Conservation (phyloP, 1,140 invertebrate species). For the Euura lappo region DNA sequence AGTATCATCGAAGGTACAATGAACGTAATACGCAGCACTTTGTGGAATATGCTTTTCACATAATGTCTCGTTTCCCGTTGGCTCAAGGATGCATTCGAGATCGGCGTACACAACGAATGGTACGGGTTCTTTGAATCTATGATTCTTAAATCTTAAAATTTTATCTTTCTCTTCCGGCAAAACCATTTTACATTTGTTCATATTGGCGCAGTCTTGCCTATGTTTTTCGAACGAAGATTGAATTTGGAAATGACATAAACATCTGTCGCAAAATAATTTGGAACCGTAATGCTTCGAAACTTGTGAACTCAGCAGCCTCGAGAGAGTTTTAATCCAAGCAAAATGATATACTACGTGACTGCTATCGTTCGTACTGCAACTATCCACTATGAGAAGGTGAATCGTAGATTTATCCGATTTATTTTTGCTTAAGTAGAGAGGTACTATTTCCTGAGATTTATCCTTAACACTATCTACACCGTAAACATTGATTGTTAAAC, state of each 20-base stretch:
- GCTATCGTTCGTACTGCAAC: no score
- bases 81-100: slow-evolving; percentile 22
- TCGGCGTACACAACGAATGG: slow-evolving; percentile 31
- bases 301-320: slow-evolving; percentile 22
- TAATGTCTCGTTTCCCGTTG: background rate
- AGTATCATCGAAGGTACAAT: slow-evolving; percentile 19
- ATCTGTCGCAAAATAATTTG: slow-evolving; percentile 23
- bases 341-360: slow-evolving; percentile 13
- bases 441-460: no score
- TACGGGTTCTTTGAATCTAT: slow-evolving; percentile 20
- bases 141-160: slow-evolving; percentile 28
- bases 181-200: slow-evolving; percentile 16
- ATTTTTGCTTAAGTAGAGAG: no score
- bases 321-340: slow-evolving; percentile 22
- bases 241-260: slow-evolving; percentile 20
- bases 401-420: no score
- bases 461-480: no score
- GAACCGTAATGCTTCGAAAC: slow-evolving; percentile 13
- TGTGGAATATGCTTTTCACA: slow-evolving; percentile 22
- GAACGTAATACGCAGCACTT: slow-evolving; percentile 22
- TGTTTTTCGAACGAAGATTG: slow-evolving; percentile 16
- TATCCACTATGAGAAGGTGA: no score
- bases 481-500: no score
- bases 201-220: slow-evolving; percentile 15
- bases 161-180: slow-evolving; percentile 15